Conservation (phyloP, 1,140 invertebrate genomes). For the Heliothis subflexa region DNA sequence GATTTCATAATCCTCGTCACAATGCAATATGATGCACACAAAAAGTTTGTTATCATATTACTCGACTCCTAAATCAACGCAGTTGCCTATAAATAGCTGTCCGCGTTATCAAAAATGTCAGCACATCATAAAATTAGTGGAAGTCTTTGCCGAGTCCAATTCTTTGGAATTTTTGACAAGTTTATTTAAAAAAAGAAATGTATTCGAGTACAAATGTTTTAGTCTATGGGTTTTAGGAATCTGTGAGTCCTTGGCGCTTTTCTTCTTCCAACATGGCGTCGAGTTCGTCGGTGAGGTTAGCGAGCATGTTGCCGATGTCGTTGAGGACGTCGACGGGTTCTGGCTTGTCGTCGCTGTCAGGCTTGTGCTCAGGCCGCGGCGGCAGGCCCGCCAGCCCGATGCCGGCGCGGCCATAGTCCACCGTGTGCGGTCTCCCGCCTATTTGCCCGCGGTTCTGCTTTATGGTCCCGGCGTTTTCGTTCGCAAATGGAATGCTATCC, state of each 20-base stretch:
- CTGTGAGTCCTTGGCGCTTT: constrained; percentile 92
- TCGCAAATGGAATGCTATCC: constrained; percentile 98
- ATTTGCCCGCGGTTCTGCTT: constrained; percentile 88
- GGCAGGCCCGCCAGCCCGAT: constrained; percentile 70
- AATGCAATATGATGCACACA: constrained; percentile 1
- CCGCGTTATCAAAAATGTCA: constrained; percentile 41
- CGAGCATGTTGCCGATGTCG: constrained; percentile 98
- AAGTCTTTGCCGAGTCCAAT: constrained; percentile 59
- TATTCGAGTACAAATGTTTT: constrained; percentile 67
- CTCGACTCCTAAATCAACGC: constrained; percentile 37
- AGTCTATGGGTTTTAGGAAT: constrained; percentile 79
- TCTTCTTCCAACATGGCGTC: constrained; percentile 98
- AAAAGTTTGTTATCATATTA: constrained; percentile 20
- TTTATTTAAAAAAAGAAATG: constrained; percentile 36
- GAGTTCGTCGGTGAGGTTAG: constrained; percentile 96
- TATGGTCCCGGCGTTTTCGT: constrained; percentile 99
- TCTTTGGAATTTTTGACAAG: constrained; percentile 75
- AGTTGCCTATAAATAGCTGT: constrained; percentile 37
- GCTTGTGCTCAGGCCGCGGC: constrained; percentile 71
- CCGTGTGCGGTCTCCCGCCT: constrained; percentile 81
- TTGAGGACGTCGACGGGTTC: constrained; percentile 96
- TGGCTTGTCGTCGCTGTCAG: constrained; percentile 68
- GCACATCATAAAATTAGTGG: constrained; percentile 45
- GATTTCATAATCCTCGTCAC: constrained; percentile 16
- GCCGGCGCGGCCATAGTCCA: constrained; percentile 76